phyloP scores from a whole-genome alignment of 1,140 invertebrate genomes.

The Cephus cinctus region DNA sequence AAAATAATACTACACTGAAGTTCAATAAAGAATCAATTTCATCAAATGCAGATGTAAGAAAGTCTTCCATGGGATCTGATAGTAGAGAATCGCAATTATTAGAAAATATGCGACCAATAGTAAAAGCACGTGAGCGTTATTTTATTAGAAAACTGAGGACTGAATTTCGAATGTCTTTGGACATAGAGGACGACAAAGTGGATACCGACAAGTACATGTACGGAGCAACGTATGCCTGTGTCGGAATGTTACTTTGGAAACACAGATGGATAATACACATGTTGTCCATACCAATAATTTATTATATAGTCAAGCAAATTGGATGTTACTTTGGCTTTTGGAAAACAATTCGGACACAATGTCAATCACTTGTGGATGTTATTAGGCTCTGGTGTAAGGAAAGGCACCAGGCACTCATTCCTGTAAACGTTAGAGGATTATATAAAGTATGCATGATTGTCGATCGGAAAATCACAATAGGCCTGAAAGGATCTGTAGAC shows the following conservation, averaged over 20 bases:
- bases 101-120: neutral
- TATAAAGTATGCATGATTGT: constrained; percentile 55
- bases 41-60: constrained; percentile 34
- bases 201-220: constrained; percentile 66
- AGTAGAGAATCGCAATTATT: neutral
- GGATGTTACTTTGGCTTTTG: constrained; percentile 57
- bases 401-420: constrained; percentile 58
- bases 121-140: constrained; percentile 42
- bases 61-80: constrained; percentile 15
- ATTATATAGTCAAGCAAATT: constrained; percentile 63
- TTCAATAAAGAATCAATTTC: constrained; percentile 37
- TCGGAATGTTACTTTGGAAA: constrained; percentile 70
- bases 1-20: constrained; percentile 15
- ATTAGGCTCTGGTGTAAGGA: constrained; percentile 49
- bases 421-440: constrained; percentile 63
- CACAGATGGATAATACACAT: constrained; percentile 70
- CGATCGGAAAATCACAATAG: constrained; percentile 51
- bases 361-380: constrained; percentile 23
- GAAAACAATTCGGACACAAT: constrained; percentile 42
- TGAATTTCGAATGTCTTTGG: constrained; percentile 58
- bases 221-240: constrained; percentile 66
- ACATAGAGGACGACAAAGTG: constrained; percentile 39
- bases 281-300: constrained; percentile 64
- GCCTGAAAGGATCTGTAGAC: constrained; percentile 60
- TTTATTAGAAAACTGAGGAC: constrained; percentile 42